phyloP scores from a whole-genome alignment of 2,113 vertebrate genomes.

The Platycercus adscitus region DNA sequence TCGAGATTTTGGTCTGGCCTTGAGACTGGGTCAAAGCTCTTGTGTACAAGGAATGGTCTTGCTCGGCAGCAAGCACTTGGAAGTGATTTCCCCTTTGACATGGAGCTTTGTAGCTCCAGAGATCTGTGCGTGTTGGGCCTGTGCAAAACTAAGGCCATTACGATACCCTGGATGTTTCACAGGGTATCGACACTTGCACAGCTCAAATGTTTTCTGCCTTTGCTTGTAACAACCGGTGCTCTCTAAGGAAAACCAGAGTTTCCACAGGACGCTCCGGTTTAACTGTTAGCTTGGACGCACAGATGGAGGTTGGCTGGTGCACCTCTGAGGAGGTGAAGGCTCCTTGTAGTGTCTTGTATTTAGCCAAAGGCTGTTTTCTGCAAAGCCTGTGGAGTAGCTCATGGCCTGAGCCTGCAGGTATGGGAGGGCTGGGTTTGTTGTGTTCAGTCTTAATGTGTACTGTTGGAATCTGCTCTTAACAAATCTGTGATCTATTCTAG shows the following conservation, averaged over 20 bases:
- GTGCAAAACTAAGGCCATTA: background rate
- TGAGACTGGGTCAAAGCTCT: background rate
- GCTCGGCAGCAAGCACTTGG: background rate
- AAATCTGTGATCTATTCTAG: background rate
- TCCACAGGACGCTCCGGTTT: background rate
- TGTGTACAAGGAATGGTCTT: background rate
- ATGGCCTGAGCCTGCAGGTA: background rate
- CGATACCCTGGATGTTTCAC: accelerated
- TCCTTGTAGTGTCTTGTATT: background rate
- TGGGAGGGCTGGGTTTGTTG: background rate
- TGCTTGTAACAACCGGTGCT: background rate
- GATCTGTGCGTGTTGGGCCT: accelerated
- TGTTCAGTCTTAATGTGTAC: background rate
- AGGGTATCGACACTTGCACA: background rate
- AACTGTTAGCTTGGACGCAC: background rate
- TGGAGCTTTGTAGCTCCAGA: background rate
- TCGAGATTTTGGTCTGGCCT: too few relatives aligned
- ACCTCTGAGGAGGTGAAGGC: background rate
- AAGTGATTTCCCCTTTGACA: background rate
- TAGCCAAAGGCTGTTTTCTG: background rate
- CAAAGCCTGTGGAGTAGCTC: background rate
- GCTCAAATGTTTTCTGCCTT: background rate
- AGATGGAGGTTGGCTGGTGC: background rate
- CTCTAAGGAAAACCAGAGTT: background rate
- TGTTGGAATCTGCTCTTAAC: background rate